Conservation (phyloP, 2,113 vertebrate genomes). For the Anser cygnoides region DNA sequence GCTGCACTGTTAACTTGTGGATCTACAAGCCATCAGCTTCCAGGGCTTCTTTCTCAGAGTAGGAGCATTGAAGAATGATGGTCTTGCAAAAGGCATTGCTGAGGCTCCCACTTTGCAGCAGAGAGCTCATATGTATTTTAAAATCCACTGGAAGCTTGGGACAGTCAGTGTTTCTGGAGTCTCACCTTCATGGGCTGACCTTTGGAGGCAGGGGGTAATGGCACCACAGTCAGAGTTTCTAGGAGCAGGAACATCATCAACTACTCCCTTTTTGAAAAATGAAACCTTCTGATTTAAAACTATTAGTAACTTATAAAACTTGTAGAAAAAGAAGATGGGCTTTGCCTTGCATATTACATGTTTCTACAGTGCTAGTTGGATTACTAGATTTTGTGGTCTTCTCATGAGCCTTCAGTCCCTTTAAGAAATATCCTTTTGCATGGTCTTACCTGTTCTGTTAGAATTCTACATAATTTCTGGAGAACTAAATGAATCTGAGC, state of each 20-base stretch:
- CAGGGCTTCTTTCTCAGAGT: neutral
- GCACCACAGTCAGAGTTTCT: rapidly evolving
- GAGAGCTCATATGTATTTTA: neutral
- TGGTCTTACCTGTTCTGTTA: neutral
- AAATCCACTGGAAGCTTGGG: neutral
- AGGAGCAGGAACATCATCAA: neutral
- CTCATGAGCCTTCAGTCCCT: neutral
- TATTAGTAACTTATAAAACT: neutral
- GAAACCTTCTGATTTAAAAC: neutral
- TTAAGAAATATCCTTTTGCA: neutral
- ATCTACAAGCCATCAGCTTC: neutral
- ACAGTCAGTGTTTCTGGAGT: neutral
- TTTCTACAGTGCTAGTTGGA: neutral
- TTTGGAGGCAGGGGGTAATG: neutral
- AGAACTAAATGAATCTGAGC: neutral
- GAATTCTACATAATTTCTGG: neutral
- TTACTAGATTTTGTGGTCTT: neutral
- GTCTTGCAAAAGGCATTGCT: neutral
- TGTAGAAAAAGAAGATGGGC: neutral
- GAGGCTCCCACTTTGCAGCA: neutral
- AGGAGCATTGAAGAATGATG: neutral
- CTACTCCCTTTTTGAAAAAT: neutral
- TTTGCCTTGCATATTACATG: neutral
- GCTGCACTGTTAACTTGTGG: neutral
- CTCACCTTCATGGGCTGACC: neutral